Percentiles rank a stretch among this genome's conserved stretches.
phyloP scores from a whole-genome alignment of 2,797 vertebrate species.

The Rhodeus uyekii region DNA sequence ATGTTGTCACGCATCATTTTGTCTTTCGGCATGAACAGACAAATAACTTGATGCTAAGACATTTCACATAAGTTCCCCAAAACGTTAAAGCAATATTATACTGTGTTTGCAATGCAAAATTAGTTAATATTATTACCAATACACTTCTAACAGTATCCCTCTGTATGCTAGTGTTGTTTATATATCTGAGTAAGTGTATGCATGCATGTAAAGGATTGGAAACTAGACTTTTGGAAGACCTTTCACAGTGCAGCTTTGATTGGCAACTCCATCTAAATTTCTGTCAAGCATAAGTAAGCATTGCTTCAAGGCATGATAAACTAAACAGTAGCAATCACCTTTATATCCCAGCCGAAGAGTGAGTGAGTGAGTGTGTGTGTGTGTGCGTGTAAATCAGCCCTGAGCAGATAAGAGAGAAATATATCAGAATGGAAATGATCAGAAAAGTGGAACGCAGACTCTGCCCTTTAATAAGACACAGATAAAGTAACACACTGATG shows the following conservation, averaged over 20 bases:
- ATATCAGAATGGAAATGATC: constrained; percentile 1
- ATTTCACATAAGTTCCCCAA: neutral
- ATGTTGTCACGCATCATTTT: neutral
- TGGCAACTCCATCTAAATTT: constrained; percentile 13
- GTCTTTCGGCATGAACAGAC: neutral
- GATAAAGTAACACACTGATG: neutral
- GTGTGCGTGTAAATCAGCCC: neutral
- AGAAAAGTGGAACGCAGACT: constrained; percentile 10
- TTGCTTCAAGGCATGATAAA: neutral
- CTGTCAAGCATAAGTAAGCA: neutral
- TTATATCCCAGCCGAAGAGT: neutral
- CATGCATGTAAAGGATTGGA: neutral
- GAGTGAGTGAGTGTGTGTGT: no score
- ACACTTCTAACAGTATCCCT: neutral
- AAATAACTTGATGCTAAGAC: neutral
- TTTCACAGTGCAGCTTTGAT: neutral
- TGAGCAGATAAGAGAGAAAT: constrained; percentile 7
- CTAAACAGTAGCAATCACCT: neutral
- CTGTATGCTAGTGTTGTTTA: neutral
- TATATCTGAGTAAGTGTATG: neutral
- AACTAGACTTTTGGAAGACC: neutral
- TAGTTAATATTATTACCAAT: neutral
- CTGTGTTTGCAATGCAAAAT: neutral
- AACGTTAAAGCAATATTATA: neutral
- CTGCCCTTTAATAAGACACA: neutral